Base-by-base conservation (phyloP, 2,113 vertebrate genomes). In the Burhinus oedicnemus region DNA sequence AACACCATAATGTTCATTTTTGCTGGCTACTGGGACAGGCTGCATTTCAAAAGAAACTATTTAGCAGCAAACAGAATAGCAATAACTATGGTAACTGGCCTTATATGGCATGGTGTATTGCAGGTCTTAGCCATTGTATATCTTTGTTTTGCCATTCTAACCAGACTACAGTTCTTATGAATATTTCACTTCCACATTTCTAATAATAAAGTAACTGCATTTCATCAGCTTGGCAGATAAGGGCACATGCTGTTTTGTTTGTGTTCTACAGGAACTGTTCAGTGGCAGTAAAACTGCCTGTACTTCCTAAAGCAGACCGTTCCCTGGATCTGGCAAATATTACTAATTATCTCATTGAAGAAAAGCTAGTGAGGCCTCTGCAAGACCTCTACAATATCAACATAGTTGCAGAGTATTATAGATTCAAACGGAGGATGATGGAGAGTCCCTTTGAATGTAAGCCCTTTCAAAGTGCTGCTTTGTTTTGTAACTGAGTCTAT, bases 401-500 rank as follows among this genome's bases (percentile, higher is more conserved):
- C 49, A 76, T 98, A 19, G 86, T 96, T 9, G 98, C 99, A 0
- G 98, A 98, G 93, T 97, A 98, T 49, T 99, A 98, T 4, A 92
- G 97, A 72, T 95, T 99, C 57, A 98, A 98, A 85, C 96, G 89
- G 88, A 98, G 82, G 95, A 97, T 99, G 83, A 98, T 99, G 98
- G 98, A 98, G 83, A 98, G 98, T 82, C 98, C 99, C 5, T 98
- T 98, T 77, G 97, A 97, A 85, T 42, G 98, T 99, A 95, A 98
- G 97, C 83, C 85, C 51, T 66, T 64, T 65, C 55, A 40, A 23
- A 81, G 34, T 47, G 47, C 36, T 87, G 42, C 44, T 86, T 88
- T 62, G 16, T 7, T 90, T 54, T 83, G 16, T 61, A 34, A 23
- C 45, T 58, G 42, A 6, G 11, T 74, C 78, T 76, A 3, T 62